Base-by-base conservation (phyloP, 2,113 vertebrate genomes). In the Gobius niger region DNA sequence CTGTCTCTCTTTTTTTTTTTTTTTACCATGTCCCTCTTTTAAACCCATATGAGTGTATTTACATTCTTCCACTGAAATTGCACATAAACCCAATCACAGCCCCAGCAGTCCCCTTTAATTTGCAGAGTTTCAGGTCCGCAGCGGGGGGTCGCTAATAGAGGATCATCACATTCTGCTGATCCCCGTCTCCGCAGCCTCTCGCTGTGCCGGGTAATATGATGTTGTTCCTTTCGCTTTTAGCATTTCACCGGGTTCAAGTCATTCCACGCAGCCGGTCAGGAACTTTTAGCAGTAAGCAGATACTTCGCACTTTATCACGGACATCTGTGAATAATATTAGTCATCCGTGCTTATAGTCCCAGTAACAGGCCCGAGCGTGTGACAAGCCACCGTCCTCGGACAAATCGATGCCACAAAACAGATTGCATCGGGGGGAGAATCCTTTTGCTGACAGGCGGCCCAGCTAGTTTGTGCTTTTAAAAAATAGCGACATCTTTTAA, bases 251-350 rank as follows among this genome's bases (percentile, higher is more conserved):
- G 77, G 88, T 89, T 90, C 87, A 86, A 80, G 85, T 79, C 84
- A 86, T 91, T 91, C 85, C 79, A 87, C 83, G 85, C n/a, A n/a
- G n/a, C 73, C 83, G 80, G 85, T 92, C 86, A 89, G 89, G 86
- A 90, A 80, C 83, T 87, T 89, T 85, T 83, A 92, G 84, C 80
- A 88, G 90, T 92, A 91, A 93, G 88, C 90, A 91, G 91, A 92
- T 87, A 91, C 90, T 78, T 75, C 72, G 66, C 84, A 91, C 88
- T 93, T 92, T 91, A 93, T 92, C 91, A 92, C 85, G 90, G 90
- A 88, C 90, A 90, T 93, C 90, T 90, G 92, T 82, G 90, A 92
- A 91, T 93, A 93, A 93, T 93, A 93, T 93, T 91, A 93, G 92
- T 92, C 92, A 91, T 85, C 88, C 87, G 85, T 92, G 91, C 91